Percentiles rank a stretch among this genome's conserved stretches.
phyloP scores from a whole-genome alignment of 2,888 invertebrate genomes.

The Thera britannica region DNA sequence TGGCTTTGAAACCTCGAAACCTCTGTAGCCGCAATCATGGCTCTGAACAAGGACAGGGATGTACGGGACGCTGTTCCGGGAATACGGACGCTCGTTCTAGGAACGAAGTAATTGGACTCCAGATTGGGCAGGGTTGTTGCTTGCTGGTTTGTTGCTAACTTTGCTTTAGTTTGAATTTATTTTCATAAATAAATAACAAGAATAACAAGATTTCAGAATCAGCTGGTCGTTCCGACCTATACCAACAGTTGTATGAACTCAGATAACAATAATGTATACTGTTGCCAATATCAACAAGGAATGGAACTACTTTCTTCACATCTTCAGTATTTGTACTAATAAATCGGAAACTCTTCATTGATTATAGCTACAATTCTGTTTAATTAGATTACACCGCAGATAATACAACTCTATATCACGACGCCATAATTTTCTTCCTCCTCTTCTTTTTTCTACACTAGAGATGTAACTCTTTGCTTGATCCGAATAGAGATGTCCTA shows the following conservation, averaged over 20 bases:
- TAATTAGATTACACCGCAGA: too few relatives aligned
- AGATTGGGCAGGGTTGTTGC: constrained; percentile 21
- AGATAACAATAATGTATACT: too few relatives aligned
- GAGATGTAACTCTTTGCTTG: too few relatives aligned
- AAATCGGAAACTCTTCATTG: too few relatives aligned
- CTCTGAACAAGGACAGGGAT: constrained; percentile 17
- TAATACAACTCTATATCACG: too few relatives aligned
- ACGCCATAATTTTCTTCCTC: too few relatives aligned
- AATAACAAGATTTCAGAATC: background rate
- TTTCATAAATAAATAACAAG: background rate
- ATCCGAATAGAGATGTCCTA: too few relatives aligned
- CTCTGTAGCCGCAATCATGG: constrained; percentile 6
- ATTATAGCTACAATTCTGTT: too few relatives aligned
- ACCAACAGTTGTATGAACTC: background rate
- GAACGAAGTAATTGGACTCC: constrained; percentile 21
- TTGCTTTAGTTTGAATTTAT: background rate
- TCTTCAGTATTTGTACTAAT: too few relatives aligned
- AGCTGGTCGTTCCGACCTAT: background rate
- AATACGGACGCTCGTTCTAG: constrained; percentile 13
- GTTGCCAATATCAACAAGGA: too few relatives aligned
- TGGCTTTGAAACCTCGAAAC: background rate
- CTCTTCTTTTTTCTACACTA: too few relatives aligned
- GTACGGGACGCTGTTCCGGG: constrained; percentile 18
- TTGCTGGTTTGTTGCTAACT: background rate
- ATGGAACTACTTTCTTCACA: too few relatives aligned